These are phyloP conservation scores for Dromas ardeola DNA, from an alignment of 2,113 vertebrate species.

Conservation along the genomic window DNA sequence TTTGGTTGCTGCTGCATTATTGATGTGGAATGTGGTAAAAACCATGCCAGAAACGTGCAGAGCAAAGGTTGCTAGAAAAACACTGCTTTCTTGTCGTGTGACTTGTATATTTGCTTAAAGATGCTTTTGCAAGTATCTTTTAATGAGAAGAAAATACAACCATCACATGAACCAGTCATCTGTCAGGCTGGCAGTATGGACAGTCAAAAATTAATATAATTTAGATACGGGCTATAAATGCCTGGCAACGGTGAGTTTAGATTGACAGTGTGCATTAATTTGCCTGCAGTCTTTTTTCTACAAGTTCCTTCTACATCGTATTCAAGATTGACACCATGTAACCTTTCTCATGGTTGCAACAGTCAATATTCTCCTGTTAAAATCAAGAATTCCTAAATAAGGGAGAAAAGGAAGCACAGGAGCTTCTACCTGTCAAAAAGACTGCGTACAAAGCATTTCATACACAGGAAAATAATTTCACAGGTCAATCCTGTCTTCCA, in stretches of 20 bases:
- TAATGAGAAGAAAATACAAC: constrained; percentile 15
- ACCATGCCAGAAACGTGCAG: background rate
- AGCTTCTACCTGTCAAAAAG: background rate
- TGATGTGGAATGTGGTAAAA: constrained; percentile 25
- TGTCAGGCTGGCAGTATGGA: background rate
- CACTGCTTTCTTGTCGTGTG: fast-evolving
- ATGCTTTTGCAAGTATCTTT: background rate
- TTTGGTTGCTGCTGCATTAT: constrained; percentile 19
- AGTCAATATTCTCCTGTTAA: background rate
- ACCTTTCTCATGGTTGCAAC: background rate
- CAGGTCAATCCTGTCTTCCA: background rate
- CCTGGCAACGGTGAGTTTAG: constrained; percentile 25
- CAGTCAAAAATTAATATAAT: constrained; percentile 25
- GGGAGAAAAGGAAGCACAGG: background rate
- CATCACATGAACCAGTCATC: background rate
- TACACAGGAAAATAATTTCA: background rate
- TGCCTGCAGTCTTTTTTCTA: background rate
- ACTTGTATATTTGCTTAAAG: background rate
- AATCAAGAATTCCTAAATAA: background rate
- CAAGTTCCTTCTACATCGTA: background rate
- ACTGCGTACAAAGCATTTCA: background rate
- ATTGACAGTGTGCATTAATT: background rate
- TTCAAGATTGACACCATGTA: background rate
- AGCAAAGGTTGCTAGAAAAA: background rate
- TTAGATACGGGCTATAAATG: background rate